These are phyloP conservation scores for Drosophila repletoides DNA, from an alignment of 1,140 invertebrate species.

Conservation along the genomic window DNA sequence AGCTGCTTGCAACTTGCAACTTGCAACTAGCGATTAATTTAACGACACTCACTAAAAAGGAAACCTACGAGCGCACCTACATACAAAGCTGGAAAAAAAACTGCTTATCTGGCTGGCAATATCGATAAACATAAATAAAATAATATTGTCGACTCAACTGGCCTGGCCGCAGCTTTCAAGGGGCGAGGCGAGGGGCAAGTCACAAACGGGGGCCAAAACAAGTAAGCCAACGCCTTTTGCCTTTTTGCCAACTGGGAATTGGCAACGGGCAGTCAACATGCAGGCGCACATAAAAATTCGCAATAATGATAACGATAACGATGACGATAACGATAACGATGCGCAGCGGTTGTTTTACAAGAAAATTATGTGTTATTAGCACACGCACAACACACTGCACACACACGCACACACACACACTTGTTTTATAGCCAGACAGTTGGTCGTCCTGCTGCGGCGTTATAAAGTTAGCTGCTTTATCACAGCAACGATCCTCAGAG, in stretches of 20 bases:
- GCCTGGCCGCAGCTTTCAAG: constrained; percentile 31
- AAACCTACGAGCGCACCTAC: constrained; percentile 65
- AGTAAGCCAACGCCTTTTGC: constrained; percentile 54
- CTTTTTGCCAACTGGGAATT: constrained; percentile 45
- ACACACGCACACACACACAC: constrained; percentile 25
- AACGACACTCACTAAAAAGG: constrained; percentile 62
- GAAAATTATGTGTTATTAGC: constrained; percentile 78
- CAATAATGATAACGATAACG: constrained; percentile 77
- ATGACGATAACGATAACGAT: constrained; percentile 69
- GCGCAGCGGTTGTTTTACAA: constrained; percentile 79
- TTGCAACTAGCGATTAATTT: constrained; percentile 50
- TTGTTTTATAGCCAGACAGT: constrained; percentile 54
- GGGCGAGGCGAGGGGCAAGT: constrained; percentile 5
- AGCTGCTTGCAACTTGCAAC: constrained; percentile 26
- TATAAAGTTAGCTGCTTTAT: constrained; percentile 75
- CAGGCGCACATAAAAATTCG: constrained; percentile 73
- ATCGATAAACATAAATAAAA: constrained; percentile 79
- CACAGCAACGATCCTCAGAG: constrained; percentile 22
- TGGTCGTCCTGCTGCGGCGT: constrained; percentile 68
- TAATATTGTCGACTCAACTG: constrained; percentile 60
- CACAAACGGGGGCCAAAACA: constrained; percentile 7
- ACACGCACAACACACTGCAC: constrained; percentile 34
- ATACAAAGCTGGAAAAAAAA: constrained; percentile 33
- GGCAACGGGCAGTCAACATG: constrained; percentile 60
- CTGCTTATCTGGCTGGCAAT: constrained; percentile 65